Base-by-base conservation (phyloP, 1,140 invertebrate genomes). In the Sesamia nonagrioides region DNA sequence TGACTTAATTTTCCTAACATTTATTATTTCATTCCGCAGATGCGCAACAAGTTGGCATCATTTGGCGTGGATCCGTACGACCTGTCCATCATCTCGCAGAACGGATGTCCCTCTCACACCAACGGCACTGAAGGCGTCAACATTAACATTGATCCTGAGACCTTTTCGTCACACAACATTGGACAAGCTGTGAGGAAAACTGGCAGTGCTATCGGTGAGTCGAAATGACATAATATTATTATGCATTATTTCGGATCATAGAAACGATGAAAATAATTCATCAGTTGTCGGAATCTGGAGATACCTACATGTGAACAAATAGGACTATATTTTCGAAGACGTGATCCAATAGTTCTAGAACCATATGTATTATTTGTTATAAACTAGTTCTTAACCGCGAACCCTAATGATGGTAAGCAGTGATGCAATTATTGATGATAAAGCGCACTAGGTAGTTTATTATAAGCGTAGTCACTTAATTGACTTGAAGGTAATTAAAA, bases 21-120 rank as follows among this genome's bases (percentile, higher is more conserved):
- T 18, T 9, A 9, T 68, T 42, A 21, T 48, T 54, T 60, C 61
- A 13, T 27, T 40, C 81, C 72, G 33, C 90, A 97, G 95, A 89
- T 97, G 75, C 96, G 97, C 11, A 91, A 94, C 0, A 96, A 96
- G 63, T 85, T 98, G 42, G 88, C 95, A 0, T 89, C 89, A 0
- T 97, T 95, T 81, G 96, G 96, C 13, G 96, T 98, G 0, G 96
- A 97, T 89, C 97, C 97, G 0, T 97, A 95, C 83, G 97, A 97
- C 79, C 91, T 98, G 76, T 97, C 97, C 45, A 96, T 97, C 71
- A 96, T 98, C 54, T 95, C 96, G 6, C 97, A 98, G 88, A 95
- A 79, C 1, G 95, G 96, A 3, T 98, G 97, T 87, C 96, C 96
- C 0, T 92, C 95, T 56, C 91, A 95, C 42, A 81, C 82, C 0